Base-by-base conservation (phyloP, 2,888 invertebrate species). In the Cataglyphis altisquamis region DNA sequence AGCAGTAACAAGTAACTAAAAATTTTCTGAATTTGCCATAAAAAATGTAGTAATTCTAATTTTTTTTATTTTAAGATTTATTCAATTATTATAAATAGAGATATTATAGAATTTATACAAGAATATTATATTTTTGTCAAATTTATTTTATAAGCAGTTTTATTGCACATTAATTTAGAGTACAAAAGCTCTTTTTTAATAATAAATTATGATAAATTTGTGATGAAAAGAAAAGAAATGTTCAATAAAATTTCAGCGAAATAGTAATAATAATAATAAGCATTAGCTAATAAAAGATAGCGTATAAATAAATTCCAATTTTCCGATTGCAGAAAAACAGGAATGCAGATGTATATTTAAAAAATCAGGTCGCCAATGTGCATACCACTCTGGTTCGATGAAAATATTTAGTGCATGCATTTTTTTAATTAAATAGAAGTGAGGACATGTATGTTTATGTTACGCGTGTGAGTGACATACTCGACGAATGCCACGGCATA, bases 371-470 rank as follows among this genome's bases (percentile, higher is more conserved):
- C 60, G 45, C 45, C 32, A 77, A 55, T 77, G 45, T 41, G n/a
- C 52, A 52, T 52, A 60, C 60, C 32, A 8, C 21, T 25, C 12
- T 60, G 12, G 57, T 57, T 45, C 78, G 45, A 18, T n/a, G 45
- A 48, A 60, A 78, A 83, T 83, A 82, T 83, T 77, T 36, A 81
- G 32, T 60, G 45, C 29, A 15, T 64, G 39, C 36, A 62, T 45
- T 80, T 80, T 75, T 80, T 72, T 25, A 72, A 80, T 72, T 80
- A 80, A 80, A 80, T 45, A 70, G 41, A 45, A 70, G 45, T 36
- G 25, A 48, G 21, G 21, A 18, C 45, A 72, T 66, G 39, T 39
- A 41, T 74, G 74, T 68, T 80, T 72, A 78, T 78, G 60, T 78
- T 78, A 72, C 78, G 60, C 9, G 39, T 70, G 78, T 72, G 72